Evolutionary conservation across 2,113 vertebrate genomes (phyloP).

Genomic region (Grantiella picta): DNA sequence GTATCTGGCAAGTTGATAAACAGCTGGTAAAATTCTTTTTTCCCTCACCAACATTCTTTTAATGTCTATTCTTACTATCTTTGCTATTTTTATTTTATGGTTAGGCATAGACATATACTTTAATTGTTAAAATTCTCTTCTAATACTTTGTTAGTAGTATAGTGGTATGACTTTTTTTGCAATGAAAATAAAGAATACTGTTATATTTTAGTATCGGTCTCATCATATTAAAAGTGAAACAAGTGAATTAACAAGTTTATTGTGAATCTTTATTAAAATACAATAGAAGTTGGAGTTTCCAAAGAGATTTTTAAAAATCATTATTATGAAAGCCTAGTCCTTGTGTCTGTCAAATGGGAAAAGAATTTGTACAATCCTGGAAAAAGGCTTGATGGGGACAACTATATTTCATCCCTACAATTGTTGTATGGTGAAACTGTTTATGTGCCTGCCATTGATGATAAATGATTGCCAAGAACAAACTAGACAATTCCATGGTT

Average conservation of each 20-base stretch:
- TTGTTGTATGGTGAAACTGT: not conserved
- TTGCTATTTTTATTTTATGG: not conserved
- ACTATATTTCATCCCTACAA: not conserved
- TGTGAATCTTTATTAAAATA: not conserved
- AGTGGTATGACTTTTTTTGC: not conserved
- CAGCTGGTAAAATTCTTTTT: not conserved
- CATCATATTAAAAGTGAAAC: not conserved
- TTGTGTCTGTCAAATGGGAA: not conserved
- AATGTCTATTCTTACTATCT: not conserved
- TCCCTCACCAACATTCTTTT: not conserved
- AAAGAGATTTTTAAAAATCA: not conserved
- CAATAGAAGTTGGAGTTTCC: not conserved
- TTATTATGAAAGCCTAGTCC: not conserved
- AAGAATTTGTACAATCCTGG: not conserved
- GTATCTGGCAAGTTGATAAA: conserved; percentile 1
- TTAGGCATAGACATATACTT: not conserved
- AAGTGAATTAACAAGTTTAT: not conserved
- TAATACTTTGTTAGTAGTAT: not conserved
- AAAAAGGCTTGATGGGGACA: not conserved
- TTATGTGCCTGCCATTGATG: not conserved
- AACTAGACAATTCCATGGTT: not conserved
- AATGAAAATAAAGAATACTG: not conserved
- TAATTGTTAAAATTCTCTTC: not conserved
- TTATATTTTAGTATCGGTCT: not conserved
- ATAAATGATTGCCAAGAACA: not conserved